Base-by-base conservation (phyloP, 2,113 vertebrate genomes). In the Chionodraco myersi region DNA sequence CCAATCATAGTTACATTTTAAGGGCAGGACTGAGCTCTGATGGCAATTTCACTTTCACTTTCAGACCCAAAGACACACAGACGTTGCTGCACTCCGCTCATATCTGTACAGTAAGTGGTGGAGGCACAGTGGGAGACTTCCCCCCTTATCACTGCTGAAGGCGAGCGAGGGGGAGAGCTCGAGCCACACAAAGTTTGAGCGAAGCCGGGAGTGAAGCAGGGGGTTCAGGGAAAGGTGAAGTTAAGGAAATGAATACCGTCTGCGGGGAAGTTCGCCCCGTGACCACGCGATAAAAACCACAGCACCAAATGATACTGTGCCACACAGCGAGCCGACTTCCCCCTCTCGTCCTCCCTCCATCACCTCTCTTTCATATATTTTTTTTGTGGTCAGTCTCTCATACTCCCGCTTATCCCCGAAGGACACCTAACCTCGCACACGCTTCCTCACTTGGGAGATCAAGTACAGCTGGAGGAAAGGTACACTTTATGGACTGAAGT, bases 171-270 rank as follows among this genome's bases (percentile, higher is more conserved):
- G 21, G 30, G 61, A 41, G 69, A 41, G 70, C 10, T 51, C 5
- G n/a, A 75, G 75, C 69, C 64, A 80, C 85, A 73, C 59, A 45
- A 79, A 85, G 89, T 77, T 80, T 70, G 67, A 82, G 67, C 2
- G 56, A 88, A 73, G 48, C 75, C 54, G 56, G 57, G 75, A 79
- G 71, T n/a, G 60, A 77, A 65, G 60, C 79, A 66, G 67, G 36
- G 80, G 85, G 93, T 94, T 94, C 94, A 94, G 91, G 89, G 90
- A 91, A 92, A 94, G 93, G 93, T 94, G 93, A 94, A 93, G 82
- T 85, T 52, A 91, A 93, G 93, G 93, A 94, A 94, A 93, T 94
- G 83, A 93, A 92, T 85, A 84, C 89, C 75, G 86, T 92, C 89
- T 92, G 89, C 88, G 81, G 82, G 89, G 90, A 94, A 92, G 89